These are phyloP conservation scores for Orthonyx spaldingii DNA, from an alignment of 2,113 vertebrate genomes.

Conservation along the genomic window DNA sequence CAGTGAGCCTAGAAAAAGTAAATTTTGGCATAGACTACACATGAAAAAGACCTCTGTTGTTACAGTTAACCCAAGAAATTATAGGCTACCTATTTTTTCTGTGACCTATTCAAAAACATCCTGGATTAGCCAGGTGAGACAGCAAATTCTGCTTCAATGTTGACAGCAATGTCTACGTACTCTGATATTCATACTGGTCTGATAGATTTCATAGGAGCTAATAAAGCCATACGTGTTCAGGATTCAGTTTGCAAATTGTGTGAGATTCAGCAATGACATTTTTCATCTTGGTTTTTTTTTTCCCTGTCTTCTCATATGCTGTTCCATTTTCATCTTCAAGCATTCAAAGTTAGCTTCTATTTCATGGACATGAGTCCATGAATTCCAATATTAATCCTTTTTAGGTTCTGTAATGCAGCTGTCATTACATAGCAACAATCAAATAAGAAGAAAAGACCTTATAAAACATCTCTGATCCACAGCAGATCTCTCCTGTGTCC, in stretches of 20 bases:
- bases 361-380: background rate
- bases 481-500: background rate
- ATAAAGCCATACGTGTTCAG: background rate
- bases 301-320: background rate
- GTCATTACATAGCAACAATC: background rate
- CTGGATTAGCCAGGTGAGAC: background rate
- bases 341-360: background rate
- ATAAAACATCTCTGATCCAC: background rate
- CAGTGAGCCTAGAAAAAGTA: background rate
- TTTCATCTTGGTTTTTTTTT: background rate
- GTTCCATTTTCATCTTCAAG: background rate
- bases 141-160: background rate
- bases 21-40: background rate
- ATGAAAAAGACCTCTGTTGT: background rate
- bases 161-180: background rate
- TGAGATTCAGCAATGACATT: background rate
- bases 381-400: background rate
- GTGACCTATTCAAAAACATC: background rate
- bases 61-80: background rate
- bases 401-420: background rate
- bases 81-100: background rate
- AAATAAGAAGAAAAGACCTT: background rate
- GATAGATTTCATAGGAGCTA: background rate
- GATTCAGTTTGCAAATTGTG: background rate
- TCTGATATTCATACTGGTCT: background rate